Conservation (phyloP, 2,888 invertebrate species). For the Stenichneumon culpator region DNA sequence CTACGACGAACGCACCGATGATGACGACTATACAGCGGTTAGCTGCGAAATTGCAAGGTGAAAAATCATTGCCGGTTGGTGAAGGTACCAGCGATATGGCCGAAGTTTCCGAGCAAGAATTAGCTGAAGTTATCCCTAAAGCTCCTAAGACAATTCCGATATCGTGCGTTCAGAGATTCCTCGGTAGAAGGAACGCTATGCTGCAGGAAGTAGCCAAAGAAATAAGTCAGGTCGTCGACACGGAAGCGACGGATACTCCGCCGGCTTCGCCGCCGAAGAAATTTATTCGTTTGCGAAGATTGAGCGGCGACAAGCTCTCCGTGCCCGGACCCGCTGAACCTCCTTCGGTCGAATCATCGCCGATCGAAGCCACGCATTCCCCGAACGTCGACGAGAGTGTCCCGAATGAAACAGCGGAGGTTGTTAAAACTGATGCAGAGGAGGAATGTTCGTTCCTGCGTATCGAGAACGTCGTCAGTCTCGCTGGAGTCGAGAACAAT, state of each 20-base stretch:
- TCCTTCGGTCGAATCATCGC: conserved; percentile 14
- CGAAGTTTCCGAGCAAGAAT: conserved; percentile 1
- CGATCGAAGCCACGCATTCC: conserved; percentile 16
- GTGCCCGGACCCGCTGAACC: conserved; percentile 55
- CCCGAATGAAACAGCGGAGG: conserved; percentile 32
- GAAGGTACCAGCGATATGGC: conserved; percentile 43
- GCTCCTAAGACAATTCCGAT: conserved; percentile 74
- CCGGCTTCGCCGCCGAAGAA: conserved; percentile 74
- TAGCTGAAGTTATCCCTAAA: conserved; percentile 67
- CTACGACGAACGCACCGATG: conserved; percentile 79
- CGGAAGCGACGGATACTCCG: not conserved
- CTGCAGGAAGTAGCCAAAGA: conserved; percentile 74
- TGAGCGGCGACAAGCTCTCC: conserved; percentile 86
- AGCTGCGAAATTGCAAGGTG: conserved; percentile 81
- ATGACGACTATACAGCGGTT: conserved; percentile 83
- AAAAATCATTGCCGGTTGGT: conserved; percentile 69
- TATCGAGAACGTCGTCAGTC: conserved; percentile 87
- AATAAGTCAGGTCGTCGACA: conserved; percentile 35
- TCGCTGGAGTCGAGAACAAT: conserved; percentile 81
- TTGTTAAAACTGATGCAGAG: conserved; percentile 69
- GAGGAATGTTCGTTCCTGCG: conserved; percentile 82
- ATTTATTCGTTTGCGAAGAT: conserved; percentile 84
- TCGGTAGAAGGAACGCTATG: conserved; percentile 61
- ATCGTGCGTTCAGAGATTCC: conserved; percentile 64
- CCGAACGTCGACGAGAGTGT: conserved; percentile 53